Evolutionary conservation across 2,113 vertebrate species (phyloP), one percentile per base, ranked within the genome.

Genomic region (Burhinus oedicnemus): DNA sequence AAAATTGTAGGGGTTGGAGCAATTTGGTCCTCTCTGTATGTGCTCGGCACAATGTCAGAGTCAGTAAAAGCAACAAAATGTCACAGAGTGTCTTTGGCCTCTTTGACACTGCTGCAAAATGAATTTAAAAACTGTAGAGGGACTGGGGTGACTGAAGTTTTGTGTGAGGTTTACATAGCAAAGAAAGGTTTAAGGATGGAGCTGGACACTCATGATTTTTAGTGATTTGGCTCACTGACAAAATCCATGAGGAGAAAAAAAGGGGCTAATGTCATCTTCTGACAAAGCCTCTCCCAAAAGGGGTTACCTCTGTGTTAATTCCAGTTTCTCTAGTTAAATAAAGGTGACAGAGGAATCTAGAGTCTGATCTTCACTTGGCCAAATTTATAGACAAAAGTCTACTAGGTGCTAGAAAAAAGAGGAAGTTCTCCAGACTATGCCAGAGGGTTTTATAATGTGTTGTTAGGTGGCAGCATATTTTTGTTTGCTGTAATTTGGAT

Each of bases 21-120:
- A 97, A 95, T 97, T 97, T 96, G 52, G 27, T 70, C 64, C 61
- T 95, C 87, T 93, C 87, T 93, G 40, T 93, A 49, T 96, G 79
- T 88, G 78, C 58, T 88, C 29, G 8, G 52, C 78, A 58, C 65
- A 87, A 68, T 92, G 87, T 91, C 68, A 78, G 81, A 95, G 40
- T 89, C 72, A 75, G 45, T 85, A 81, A 71, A 26, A 89, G 42
- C 82, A 94, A 89, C 83, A 94, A 94, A 98, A 96, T 79, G 32
- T 38, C 84, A 91, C 36, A 26, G 68, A 58, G 11, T 84, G 44
- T 76, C 65, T 93, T 64, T 84, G 89, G 21, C 92, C 58, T 97
- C 74, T 97, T 97, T 95, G 84, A 93, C 65, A 51, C 52, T 25
- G 72, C 26, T 74, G 19, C 5, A 77, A 70, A 97, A 93, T 12